phyloP scores from a whole-genome alignment of 2,797 vertebrate genomes.

The Falco columbarius region DNA sequence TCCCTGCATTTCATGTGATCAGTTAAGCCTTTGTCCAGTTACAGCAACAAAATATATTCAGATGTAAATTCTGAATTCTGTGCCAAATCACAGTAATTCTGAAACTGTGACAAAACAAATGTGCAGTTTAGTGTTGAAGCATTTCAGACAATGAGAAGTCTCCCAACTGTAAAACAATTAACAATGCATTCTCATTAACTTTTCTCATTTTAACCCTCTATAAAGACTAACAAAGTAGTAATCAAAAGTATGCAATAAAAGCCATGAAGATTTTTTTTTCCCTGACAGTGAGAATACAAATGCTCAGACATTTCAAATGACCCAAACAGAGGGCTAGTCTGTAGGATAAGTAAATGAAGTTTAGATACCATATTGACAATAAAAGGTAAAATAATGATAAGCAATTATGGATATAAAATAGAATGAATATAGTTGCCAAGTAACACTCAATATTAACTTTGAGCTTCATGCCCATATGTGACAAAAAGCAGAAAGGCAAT shows the following conservation, averaged over 20 bases:
- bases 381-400: neutral
- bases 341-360: neutral
- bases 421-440: neutral
- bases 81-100: conserved; percentile 6
- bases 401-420: neutral
- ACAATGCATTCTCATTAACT: neutral
- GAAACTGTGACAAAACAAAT: neutral
- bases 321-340: neutral
- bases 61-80: neutral
- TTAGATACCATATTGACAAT: neutral
- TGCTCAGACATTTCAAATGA: neutral
- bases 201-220: neutral
- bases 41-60: neutral
- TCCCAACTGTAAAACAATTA: neutral
- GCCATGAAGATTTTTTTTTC: neutral
- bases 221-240: neutral
- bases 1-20: neutral
- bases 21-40: neutral
- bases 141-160: neutral
- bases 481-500: neutral
- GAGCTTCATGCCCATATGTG: neutral
- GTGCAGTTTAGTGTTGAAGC: neutral
- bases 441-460: neutral
- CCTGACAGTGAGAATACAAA: neutral
- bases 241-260: neutral